Percentiles rank a stretch among this genome's conserved stretches.
Conservation (phyloP, 2,888 invertebrate species). For the Mycalesis mineus region DNA sequence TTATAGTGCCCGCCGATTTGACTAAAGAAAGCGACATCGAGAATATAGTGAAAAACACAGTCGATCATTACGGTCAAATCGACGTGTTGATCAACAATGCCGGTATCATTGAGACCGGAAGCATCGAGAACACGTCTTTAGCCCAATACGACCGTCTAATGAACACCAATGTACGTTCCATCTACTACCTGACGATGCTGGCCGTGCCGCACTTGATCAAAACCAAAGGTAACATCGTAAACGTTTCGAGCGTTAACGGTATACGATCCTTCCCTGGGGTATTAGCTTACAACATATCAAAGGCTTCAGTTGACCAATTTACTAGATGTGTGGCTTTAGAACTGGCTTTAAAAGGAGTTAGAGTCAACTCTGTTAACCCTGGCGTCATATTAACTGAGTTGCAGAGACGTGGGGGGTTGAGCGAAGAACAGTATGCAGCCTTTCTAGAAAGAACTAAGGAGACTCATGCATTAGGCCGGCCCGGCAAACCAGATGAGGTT, state of each 20-base stretch:
- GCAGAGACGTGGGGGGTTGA: slow-evolving; percentile 91
- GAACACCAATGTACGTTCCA: slow-evolving; percentile 91
- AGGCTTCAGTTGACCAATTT: slow-evolving; percentile 96
- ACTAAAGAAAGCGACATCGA: slow-evolving; percentile 85
- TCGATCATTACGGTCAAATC: slow-evolving; percentile 85
- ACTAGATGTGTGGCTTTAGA: slow-evolving; percentile 95
- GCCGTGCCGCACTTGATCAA: slow-evolving; percentile 91
- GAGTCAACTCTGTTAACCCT: slow-evolving; percentile 95
- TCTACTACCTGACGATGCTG: slow-evolving; percentile 90
- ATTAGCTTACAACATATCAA: slow-evolving; percentile 94
- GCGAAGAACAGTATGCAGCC: slow-evolving; percentile 86
- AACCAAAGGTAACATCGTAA: slow-evolving; percentile 94
- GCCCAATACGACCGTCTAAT: slow-evolving; percentile 94
- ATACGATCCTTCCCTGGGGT: slow-evolving; percentile 93
- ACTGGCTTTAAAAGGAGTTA: slow-evolving; percentile 86
- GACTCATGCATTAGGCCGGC: slow-evolving; percentile 94
- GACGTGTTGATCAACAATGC: slow-evolving; percentile 95
- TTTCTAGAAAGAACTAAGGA: slow-evolving; percentile 90
- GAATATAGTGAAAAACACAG: slow-evolving; percentile 83
- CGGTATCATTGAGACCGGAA: slow-evolving; percentile 88
- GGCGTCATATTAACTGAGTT: slow-evolving; percentile 94
- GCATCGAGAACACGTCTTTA: slow-evolving; percentile 90
- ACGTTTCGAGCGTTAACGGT: slow-evolving; percentile 96
- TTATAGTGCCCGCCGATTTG: slow-evolving; percentile 83
- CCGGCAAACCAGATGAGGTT: slow-evolving; percentile 90